These are phyloP conservation scores for Halcyon smyrnensis DNA, from an alignment of 2,797 vertebrate genomes.

Conservation along the genomic window DNA sequence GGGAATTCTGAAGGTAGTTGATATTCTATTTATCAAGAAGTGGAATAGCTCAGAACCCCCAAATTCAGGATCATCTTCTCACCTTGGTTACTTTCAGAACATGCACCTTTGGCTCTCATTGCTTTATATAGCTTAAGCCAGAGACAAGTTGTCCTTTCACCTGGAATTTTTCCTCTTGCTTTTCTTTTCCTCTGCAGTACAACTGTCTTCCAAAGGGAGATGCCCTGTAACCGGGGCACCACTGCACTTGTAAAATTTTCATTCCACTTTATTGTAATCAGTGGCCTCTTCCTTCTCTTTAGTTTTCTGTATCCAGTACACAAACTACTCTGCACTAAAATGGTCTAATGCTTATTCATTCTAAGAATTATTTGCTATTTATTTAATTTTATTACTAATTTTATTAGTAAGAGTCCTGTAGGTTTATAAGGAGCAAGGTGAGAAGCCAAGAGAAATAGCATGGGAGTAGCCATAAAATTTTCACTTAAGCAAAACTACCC, in stretches of 20 bases:
- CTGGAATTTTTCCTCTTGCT: not conserved
- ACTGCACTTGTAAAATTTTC: not conserved
- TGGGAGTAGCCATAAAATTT: not conserved
- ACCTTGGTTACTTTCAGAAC: not conserved
- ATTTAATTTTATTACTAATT: not conserved
- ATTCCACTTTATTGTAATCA: not conserved
- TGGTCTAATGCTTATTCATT: not conserved
- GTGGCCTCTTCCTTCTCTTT: not conserved
- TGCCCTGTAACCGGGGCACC: not conserved
- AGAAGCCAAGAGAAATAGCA: not conserved
- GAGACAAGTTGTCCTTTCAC: not conserved
- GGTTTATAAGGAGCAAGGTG: not conserved
- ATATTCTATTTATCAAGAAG: not conserved
- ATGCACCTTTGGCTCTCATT: not conserved
- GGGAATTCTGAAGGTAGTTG: not conserved
- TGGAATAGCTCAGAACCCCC: not conserved
- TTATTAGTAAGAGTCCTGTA: not conserved
- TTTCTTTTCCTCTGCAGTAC: not conserved
- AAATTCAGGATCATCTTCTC: not conserved
- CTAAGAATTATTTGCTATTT: not conserved
- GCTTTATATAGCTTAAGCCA: not conserved
- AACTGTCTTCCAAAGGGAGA: not conserved
- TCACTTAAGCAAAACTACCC: not conserved
- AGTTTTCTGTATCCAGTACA: fast-evolving
- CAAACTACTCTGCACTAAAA: not conserved